These are phyloP conservation scores for Pachymerium ferrugineum DNA, from an alignment of 2,888 invertebrate genomes.

Conservation along the genomic window DNA sequence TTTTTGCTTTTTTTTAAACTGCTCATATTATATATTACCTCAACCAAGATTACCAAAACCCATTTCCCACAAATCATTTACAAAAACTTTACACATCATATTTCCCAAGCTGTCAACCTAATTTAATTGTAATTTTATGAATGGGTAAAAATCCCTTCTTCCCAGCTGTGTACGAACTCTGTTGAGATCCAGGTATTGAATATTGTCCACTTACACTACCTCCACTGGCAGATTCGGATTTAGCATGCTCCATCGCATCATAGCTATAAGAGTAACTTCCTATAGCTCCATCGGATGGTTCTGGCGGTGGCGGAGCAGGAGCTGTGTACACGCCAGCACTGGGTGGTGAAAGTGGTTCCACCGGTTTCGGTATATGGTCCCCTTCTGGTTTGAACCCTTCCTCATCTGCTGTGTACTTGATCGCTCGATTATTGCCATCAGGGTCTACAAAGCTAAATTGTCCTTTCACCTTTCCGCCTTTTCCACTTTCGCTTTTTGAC, in stretches of 20 bases:
- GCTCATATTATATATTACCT: too few relatives aligned
- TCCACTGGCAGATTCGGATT: not conserved
- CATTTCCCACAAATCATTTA: too few relatives aligned
- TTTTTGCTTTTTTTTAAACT: too few relatives aligned
- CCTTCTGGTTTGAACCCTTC: not conserved
- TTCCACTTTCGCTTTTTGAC: constrained; percentile 18
- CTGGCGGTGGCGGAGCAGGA: not conserved
- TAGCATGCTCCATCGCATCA: not conserved
- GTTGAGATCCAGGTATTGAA: too few relatives aligned
- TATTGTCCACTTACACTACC: not conserved
- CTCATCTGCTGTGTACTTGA: constrained; percentile 27
- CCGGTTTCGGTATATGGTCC: not conserved
- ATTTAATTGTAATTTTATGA: constrained; percentile 1
- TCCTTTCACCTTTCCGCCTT: constrained; percentile 20
- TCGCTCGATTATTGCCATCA: not conserved
- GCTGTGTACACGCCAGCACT: not conserved
- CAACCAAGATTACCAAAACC: too few relatives aligned
- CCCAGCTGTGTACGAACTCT: constrained; percentile 13
- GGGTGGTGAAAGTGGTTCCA: not conserved
- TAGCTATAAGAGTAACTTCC: not conserved
- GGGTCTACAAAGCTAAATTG: not conserved
- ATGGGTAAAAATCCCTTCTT: constrained; percentile 7
- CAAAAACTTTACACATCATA: too few relatives aligned
- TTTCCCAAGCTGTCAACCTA: too few relatives aligned
- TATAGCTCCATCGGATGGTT: not conserved